These are phyloP conservation scores for Anas acuta DNA, from an alignment of 2,797 vertebrate genomes.

Conservation along the genomic window DNA sequence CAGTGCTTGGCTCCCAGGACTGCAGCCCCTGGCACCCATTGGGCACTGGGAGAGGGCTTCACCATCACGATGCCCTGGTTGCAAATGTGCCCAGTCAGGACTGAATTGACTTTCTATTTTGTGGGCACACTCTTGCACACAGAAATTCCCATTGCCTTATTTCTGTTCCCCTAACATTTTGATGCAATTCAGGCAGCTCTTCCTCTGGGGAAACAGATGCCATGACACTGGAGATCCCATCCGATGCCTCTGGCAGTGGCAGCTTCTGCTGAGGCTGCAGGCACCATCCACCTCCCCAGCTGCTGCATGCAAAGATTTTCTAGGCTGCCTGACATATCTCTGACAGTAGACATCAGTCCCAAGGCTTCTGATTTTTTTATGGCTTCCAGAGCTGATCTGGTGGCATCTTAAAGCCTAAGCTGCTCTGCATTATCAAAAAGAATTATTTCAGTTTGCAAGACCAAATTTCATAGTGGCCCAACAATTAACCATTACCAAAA, in stretches of 20 bases:
- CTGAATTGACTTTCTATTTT: not conserved
- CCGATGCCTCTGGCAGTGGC: fast-evolving
- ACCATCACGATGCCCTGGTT: fast-evolving
- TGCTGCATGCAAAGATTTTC: not conserved
- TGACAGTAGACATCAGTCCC: not conserved
- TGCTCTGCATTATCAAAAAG: not conserved
- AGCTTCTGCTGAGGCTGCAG: not conserved
- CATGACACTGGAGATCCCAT: not conserved
- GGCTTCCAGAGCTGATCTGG: not conserved
- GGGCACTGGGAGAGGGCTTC: too few relatives aligned
- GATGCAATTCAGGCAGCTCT: fast-evolving
- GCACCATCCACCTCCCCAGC: fast-evolving
- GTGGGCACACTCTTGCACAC: fast-evolving
- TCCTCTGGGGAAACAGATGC: fast-evolving
- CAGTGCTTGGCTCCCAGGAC: fast-evolving
- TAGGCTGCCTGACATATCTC: not conserved
- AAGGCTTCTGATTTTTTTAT: not conserved
- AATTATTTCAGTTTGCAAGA: not conserved
- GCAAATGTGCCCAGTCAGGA: not conserved
- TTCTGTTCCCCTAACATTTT: not conserved
- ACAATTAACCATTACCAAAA: not conserved
- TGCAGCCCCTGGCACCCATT: not conserved
- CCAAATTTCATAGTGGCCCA: not conserved
- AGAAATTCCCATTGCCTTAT: fast-evolving
- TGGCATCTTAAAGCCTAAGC: not conserved